phyloP scores from a whole-genome alignment of 2,888 invertebrate species.

The Dolomedes plantarius region DNA sequence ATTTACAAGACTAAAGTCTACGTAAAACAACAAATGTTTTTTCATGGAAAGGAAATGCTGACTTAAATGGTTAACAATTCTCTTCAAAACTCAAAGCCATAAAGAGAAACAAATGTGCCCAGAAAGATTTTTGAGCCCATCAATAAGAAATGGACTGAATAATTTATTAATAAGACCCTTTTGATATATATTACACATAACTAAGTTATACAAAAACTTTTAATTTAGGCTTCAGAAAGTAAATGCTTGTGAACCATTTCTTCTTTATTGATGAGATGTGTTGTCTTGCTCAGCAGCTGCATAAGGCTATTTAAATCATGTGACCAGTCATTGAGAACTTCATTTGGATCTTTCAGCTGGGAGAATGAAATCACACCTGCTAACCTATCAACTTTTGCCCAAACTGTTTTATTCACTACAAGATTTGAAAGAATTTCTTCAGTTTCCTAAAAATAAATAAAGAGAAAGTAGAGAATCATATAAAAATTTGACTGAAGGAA shows the following conservation, averaged over 20 bases:
- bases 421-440: slow-evolving; percentile 96
- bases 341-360: slow-evolving; percentile 86
- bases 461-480: too few species aligned
- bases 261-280: slow-evolving; percentile 98
- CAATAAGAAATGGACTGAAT: not conserved
- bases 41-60: too few species aligned
- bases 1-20: too few species aligned
- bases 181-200: not conserved
- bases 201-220: not conserved
- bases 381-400: slow-evolving; percentile 96
- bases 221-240: slow-evolving; percentile 42
- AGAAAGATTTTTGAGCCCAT: not conserved
- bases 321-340: slow-evolving; percentile 96
- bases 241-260: slow-evolving; percentile 82
- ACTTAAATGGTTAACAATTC: too few species aligned
- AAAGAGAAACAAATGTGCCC: not conserved
- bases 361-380: slow-evolving; percentile 93
- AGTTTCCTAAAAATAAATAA: slow-evolving; percentile 83
- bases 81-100: not conserved
- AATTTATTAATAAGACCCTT: not conserved
- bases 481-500: too few species aligned
- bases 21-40: too few species aligned
- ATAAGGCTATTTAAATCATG: slow-evolving; percentile 91
- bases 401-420: slow-evolving; percentile 92
- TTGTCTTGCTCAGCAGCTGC: slow-evolving; percentile 96